Evolutionary conservation across 1,140 invertebrate genomes (phyloP).

Genomic region (Aradophagus sp.): DNA sequence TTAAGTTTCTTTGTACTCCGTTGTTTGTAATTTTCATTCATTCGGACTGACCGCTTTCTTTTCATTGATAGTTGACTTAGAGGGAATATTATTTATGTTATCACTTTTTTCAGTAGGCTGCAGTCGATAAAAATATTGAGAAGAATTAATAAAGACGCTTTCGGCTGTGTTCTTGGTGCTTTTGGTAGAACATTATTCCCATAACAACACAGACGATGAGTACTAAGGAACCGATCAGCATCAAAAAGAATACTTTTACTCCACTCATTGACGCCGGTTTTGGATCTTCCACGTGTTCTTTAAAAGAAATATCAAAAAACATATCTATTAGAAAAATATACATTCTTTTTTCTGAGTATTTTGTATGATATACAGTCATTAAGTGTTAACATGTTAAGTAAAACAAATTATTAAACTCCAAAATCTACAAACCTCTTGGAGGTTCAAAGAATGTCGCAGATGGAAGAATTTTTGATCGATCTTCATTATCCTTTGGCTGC

Average conservation of each 20-base stretch:
- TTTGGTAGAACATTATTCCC: slow-evolving; percentile 93
- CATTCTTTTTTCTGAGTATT: too few relatives aligned
- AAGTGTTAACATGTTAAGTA: too few relatives aligned
- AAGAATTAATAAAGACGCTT: slow-evolving; percentile 89
- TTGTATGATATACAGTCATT: too few relatives aligned
- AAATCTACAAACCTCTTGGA: slow-evolving; percentile 27
- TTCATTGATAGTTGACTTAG: too few relatives aligned
- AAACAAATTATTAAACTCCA: too few relatives aligned
- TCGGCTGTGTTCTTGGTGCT: slow-evolving; percentile 89
- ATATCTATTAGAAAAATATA: too few relatives aligned
- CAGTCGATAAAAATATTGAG: not conserved
- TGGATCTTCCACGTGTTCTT: slow-evolving; percentile 90
- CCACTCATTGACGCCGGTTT: slow-evolving; percentile 88
- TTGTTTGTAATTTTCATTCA: not conserved
- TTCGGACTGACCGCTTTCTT: too few relatives aligned
- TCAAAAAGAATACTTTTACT: slow-evolving; percentile 90
- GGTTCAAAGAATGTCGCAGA: slow-evolving; percentile 23
- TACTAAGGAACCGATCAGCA: slow-evolving; percentile 85
- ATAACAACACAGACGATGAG: slow-evolving; percentile 87
- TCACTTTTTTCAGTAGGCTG: not conserved
- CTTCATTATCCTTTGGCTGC: slow-evolving; percentile 23
- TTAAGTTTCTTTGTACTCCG: slow-evolving; percentile 8
- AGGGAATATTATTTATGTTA: too few relatives aligned
- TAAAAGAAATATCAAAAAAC: slow-evolving; percentile 47
- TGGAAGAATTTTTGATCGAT: slow-evolving; percentile 24